A percentile compares a stretch with the other conserved stretches of the same genome.
Evolutionary conservation across 1,140 invertebrate species (phyloP).

Genomic region (Ridgeia piscesae): DNA sequence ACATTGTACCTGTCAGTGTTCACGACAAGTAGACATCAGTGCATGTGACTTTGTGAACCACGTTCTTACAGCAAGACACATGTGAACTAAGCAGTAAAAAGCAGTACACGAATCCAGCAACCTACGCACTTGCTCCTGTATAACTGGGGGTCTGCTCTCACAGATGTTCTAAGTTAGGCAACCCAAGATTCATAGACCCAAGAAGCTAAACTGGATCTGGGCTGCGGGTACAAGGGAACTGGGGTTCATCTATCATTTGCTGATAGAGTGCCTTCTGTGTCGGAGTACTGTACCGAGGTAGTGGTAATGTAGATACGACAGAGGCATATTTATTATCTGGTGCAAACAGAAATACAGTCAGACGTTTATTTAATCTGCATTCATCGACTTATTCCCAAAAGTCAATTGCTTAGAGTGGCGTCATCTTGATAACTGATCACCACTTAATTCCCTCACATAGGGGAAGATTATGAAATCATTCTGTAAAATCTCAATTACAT

Average conservation of each 20-base stretch:
- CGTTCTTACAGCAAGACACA: neutral
- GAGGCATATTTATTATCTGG: too few relatives aligned
- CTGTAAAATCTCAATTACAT: too few relatives aligned
- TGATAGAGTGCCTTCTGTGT: neutral
- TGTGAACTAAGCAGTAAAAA: neutral
- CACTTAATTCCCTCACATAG: too few relatives aligned
- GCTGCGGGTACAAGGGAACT: neutral
- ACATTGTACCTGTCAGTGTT: neutral
- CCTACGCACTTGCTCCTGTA: neutral
- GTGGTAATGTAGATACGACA: too few relatives aligned
- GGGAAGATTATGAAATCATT: too few relatives aligned
- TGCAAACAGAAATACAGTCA: too few relatives aligned
- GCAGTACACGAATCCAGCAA: neutral
- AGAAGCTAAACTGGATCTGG: neutral
- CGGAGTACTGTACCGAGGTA: too few relatives aligned
- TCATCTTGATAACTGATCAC: too few relatives aligned
- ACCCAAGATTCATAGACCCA: neutral
- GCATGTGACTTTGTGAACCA: neutral
- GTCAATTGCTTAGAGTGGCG: too few relatives aligned
- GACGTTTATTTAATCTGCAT: too few relatives aligned
- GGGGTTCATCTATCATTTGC: neutral
- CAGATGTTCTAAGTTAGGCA: neutral
- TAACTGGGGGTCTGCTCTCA: neutral
- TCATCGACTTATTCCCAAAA: too few relatives aligned
- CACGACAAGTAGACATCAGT: neutral